These are phyloP conservation scores for Leptura quadrifasciata DNA, from an alignment of 2,888 invertebrate genomes.

Conservation along the genomic window DNA sequence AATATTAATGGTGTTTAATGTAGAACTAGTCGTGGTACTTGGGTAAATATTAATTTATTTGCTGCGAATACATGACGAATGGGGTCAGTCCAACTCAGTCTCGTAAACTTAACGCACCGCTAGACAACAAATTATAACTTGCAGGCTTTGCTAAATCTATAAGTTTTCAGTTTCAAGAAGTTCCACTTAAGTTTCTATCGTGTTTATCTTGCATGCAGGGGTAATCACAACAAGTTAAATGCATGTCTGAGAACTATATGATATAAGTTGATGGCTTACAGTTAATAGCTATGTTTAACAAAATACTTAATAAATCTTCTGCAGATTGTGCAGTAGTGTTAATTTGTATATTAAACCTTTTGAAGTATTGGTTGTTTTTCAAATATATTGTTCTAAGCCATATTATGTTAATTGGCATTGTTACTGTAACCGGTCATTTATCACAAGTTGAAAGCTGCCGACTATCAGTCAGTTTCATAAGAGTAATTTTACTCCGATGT, in stretches of 20 bases:
- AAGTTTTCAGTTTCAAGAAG: neutral
- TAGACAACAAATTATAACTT: slow-evolving; percentile 21
- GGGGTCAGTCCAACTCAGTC: neutral
- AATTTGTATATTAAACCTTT: no score
- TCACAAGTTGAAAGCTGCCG: no score
- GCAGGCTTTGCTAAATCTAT: slow-evolving; percentile 6
- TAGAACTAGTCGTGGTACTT: slow-evolving; percentile 20
- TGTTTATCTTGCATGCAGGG: neutral
- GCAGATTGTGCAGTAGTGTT: no score
- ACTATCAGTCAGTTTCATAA: no score
- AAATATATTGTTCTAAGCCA: no score
- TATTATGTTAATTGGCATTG: no score
- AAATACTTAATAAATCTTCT: no score
- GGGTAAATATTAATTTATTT: slow-evolving; percentile 10
- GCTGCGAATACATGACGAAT: slow-evolving; percentile 8
- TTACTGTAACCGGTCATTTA: no score
- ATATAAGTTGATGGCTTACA: no score
- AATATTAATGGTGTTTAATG: slow-evolving; percentile 25
- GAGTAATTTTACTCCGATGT: no score
- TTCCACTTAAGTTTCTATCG: neutral
- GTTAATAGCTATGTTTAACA: no score
- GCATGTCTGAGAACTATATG: neutral
- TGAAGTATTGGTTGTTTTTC: no score
- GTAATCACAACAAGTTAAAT: neutral
- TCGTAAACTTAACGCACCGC: slow-evolving; percentile 15